Base-by-base conservation (phyloP, 92 coral and sea anemone genomes). In the Montipora capitata region DNA sequence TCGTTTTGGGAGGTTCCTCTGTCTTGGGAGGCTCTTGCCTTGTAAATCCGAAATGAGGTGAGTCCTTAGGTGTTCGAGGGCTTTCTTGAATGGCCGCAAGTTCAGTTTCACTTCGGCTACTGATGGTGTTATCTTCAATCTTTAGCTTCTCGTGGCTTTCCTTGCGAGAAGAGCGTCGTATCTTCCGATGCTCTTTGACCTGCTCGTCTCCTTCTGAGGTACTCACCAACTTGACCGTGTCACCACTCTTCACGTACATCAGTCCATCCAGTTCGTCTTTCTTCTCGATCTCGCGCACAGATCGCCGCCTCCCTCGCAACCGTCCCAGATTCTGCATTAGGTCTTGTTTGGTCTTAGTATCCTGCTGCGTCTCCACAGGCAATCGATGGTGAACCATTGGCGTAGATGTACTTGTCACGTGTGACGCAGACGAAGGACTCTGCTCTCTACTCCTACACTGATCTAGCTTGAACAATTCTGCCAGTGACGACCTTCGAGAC, bases 171-270 rank as follows among this genome's bases (percentile, higher is more conserved):
- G 85, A 75, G 42, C 98, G 92, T 15, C 98, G 92, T 63, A 91
- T 69, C 67, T 96, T 96, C 12, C 98, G 57, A 59, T 93, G 96
- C 68, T 95, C 96, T 63, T 93, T 94, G 15, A 86, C 82, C 70
- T 95, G 92, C 40, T 95, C 98, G 43, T 93, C 98, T 9, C 98
- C 98, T 48, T 93, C 91, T 11, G 98, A 86, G 9, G 98, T 95
- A 27, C 93, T 95, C 49, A 95, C 96, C 74, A 95, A 95, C 77
- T 95, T 95, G 7, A 95, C 98, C 5, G 95, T 76, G 52, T 92
- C 98, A 45, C 94, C 98, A 52, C 91, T 95, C 78, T 95, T 95
- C 3, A 95, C 98, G 76, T 95, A 95, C 98, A 95, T 95, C 43
- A 95, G 85, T 17, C 98, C 98, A 3, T 95, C 98, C 83, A 95